Percentiles rank a stretch among this genome's conserved stretches.
phyloP scores from a whole-genome alignment of 2,888 invertebrate species.

The Euphydryas editha region DNA sequence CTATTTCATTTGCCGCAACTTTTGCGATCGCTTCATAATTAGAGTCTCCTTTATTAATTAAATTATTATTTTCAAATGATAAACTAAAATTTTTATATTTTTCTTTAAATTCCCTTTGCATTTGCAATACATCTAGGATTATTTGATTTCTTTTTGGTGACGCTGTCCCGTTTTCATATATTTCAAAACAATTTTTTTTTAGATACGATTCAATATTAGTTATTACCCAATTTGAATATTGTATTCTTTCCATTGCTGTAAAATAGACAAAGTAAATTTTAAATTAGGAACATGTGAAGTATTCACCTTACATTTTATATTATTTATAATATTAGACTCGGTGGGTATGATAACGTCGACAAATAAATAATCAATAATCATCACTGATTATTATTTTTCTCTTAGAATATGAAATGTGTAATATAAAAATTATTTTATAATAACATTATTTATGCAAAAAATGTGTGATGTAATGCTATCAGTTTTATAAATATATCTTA shows the following conservation, averaged over 20 bases:
- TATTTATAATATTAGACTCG: too few relatives aligned
- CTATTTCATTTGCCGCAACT: constrained; percentile 50
- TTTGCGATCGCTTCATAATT: constrained; percentile 17
- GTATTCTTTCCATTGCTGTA: constrained; percentile 56
- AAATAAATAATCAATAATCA: too few relatives aligned
- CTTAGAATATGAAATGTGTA: too few relatives aligned
- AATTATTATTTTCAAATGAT: constrained; percentile 4
- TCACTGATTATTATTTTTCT: too few relatives aligned
- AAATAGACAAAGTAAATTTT: constrained; percentile 27
- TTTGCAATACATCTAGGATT: constrained; percentile 52
- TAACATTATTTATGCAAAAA: too few relatives aligned
- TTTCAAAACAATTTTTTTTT: constrained; percentile 51
- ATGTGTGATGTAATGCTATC: too few relatives aligned
- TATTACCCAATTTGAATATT: constrained; percentile 51
- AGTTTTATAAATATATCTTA: too few relatives aligned
- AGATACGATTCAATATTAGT: constrained; percentile 50
- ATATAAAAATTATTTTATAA: too few relatives aligned
- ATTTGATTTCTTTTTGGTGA: constrained; percentile 51
- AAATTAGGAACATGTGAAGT: neutral
- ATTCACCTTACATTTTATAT: too few relatives aligned
- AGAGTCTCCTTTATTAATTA: constrained; percentile 21
- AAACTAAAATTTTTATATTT: constrained; percentile 41
- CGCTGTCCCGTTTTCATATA: constrained; percentile 42
- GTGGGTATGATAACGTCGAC: too few relatives aligned
- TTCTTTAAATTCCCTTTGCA: constrained; percentile 55